Conservation (phyloP, 2,797 vertebrate species). For the Gobionotothen gibberifrons region DNA sequence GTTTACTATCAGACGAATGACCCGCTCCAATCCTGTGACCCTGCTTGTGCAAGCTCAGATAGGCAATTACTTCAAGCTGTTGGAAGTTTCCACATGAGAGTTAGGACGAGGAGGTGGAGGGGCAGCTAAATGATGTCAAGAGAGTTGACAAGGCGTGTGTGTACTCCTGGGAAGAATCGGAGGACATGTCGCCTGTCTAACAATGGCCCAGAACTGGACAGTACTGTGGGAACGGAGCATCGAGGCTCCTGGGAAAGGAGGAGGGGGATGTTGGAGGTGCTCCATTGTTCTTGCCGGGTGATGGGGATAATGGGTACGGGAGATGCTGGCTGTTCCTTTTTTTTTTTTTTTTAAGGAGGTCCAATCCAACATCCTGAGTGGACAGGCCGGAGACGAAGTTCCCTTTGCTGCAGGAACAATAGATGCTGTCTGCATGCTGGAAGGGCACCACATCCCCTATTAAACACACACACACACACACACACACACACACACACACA, state of each 20-base stretch:
- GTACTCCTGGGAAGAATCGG: constrained; percentile 60
- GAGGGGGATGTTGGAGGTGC: constrained; percentile 55
- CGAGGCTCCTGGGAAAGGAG: constrained; percentile 67
- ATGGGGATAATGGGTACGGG: constrained; percentile 66
- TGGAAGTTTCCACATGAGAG: constrained; percentile 58
- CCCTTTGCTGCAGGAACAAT: constrained; percentile 77
- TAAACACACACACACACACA: constrained; percentile 43
- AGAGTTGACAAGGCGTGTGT: constrained; percentile 27
- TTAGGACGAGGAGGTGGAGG: constrained; percentile 35
- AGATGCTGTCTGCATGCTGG: constrained; percentile 58
- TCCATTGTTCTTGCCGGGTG: constrained; percentile 75
- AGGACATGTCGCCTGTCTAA: constrained; percentile 61
- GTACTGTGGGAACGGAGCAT: constrained; percentile 75
- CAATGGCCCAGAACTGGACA: constrained; percentile 68
- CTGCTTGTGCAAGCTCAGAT: constrained; percentile 24
- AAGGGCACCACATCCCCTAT: constrained; percentile 52
- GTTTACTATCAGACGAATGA: constrained; percentile 55
- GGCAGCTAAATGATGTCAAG: constrained; percentile 3
- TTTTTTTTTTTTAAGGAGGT: constrained; percentile 50
- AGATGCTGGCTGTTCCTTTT: constrained; percentile 61
- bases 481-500: constrained; percentile 11
- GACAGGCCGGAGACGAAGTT: constrained; percentile 68
- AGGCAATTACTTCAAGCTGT: constrained; percentile 61
- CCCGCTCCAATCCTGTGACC: constrained; percentile 37
- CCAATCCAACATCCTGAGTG: constrained; percentile 79